Percentiles rank a stretch among this genome's conserved stretches.
These are phyloP conservation scores for Erpornis zantholeuca DNA, from an alignment of 2,113 vertebrate genomes.

Conservation along the genomic window DNA sequence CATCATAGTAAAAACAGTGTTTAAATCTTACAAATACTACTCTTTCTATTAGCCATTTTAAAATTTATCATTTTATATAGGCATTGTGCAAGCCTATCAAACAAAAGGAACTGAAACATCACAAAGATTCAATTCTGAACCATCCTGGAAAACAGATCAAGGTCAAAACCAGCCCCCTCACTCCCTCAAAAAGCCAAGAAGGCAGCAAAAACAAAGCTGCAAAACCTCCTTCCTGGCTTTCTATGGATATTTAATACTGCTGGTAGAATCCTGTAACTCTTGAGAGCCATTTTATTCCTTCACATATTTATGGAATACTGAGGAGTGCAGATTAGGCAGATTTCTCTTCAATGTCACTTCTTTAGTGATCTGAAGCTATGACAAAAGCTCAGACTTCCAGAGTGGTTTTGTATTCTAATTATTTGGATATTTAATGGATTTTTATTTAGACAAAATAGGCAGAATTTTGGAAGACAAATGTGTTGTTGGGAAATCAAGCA, in stretches of 20 bases:
- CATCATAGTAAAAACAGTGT: background rate
- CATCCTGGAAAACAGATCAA: background rate
- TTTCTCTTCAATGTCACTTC: background rate
- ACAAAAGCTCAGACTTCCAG: background rate
- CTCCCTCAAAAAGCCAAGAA: background rate
- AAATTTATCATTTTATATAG: background rate
- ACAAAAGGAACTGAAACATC: background rate
- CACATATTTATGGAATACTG: background rate
- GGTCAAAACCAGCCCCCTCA: background rate
- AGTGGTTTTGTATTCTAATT: background rate
- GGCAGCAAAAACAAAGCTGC: background rate
- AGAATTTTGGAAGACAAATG: background rate
- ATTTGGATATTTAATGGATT: background rate
- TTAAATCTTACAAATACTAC: background rate
- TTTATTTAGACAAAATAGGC: background rate
- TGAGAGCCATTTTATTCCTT: background rate
- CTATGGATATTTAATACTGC: background rate
- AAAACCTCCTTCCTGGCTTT: background rate
- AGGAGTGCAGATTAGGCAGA: background rate
- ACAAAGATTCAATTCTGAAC: background rate
- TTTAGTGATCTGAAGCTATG: background rate
- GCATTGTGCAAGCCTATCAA: background rate
- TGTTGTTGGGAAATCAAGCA: background rate
- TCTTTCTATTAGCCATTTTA: background rate
- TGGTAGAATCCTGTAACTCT: background rate